These are phyloP conservation scores for Microctonus brassicae DNA, from an alignment of 2,888 invertebrate genomes.

Conservation along the genomic window DNA sequence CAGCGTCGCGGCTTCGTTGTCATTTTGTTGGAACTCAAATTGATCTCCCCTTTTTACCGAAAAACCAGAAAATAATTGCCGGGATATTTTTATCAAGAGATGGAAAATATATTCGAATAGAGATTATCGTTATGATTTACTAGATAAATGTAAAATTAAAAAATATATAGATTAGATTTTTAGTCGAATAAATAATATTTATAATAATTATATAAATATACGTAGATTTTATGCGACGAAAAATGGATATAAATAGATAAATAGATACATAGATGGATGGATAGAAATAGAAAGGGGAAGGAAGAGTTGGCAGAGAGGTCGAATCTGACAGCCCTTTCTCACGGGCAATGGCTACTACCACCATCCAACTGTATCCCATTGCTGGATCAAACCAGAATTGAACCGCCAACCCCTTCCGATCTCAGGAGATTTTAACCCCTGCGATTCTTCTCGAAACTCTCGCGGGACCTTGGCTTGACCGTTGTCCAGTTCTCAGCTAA, in stretches of 20 bases:
- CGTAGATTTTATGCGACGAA: conserved; percentile 16
- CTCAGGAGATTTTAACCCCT: conserved; percentile 60
- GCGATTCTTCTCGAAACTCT: conserved; percentile 51
- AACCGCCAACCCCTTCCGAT: conserved; percentile 64
- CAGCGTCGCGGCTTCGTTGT: background rate
- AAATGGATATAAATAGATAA: conserved; percentile 1
- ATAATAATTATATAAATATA: conserved; percentile 17
- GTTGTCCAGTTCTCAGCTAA: conserved; percentile 66
- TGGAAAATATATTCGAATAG: background rate
- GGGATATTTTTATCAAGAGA: background rate
- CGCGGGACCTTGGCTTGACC: conserved; percentile 61
- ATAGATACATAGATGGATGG: background rate
- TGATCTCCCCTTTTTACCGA: background rate
- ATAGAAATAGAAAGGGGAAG: conserved; percentile 19
- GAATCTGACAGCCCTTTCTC: conserved; percentile 67
- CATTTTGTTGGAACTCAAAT: background rate
- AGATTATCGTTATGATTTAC: background rate
- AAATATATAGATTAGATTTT: too few relatives aligned
- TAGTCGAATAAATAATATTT: too few relatives aligned
- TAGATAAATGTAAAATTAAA: too few relatives aligned
- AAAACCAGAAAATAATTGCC: background rate
- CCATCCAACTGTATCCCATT: conserved; percentile 52
- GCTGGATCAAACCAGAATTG: conserved; percentile 68
- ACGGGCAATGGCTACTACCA: conserved; percentile 56
- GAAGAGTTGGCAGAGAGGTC: conserved; percentile 53